Percentiles rank a stretch among this genome's conserved stretches.
Evolutionary conservation across 1,140 invertebrate species (phyloP).

Genomic region (Drosophila kepulauana): DNA sequence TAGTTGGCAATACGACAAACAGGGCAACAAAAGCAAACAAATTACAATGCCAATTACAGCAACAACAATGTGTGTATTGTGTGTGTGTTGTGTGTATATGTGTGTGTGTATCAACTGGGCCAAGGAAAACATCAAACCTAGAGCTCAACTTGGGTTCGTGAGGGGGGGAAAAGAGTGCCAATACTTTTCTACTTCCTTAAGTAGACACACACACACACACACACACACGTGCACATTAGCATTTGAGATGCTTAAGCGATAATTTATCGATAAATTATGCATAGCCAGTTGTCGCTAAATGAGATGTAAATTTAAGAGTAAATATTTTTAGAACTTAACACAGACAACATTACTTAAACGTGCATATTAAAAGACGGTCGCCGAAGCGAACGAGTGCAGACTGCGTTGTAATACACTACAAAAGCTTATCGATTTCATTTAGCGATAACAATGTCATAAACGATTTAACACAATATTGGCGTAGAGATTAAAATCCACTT

Average conservation of each 20-base stretch:
- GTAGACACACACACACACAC: no score
- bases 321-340: neutral
- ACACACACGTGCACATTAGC: neutral
- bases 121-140: neutral
- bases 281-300: neutral
- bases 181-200: no score
- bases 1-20: slow-evolving; percentile 15
- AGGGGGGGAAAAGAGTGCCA: no score
- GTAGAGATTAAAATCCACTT: no score
- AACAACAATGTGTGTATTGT: slow-evolving; percentile 9
- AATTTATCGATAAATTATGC: slow-evolving; percentile 11
- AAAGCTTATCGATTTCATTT: no score
- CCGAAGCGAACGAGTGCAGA: no score
- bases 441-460: no score
- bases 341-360: neutral
- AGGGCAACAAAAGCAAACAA: slow-evolving; percentile 15
- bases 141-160: no score
- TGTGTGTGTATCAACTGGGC: neutral
- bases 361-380: no score
- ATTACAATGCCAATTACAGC: slow-evolving; percentile 34
- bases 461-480: no score
- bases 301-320: slow-evolving; percentile 1
- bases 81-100: slow-evolving; percentile 5
- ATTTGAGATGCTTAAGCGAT: neutral
- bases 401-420: no score